Evolutionary conservation across 2,888 invertebrate species (phyloP).

Genomic region (Emmelina monodactyla): DNA sequence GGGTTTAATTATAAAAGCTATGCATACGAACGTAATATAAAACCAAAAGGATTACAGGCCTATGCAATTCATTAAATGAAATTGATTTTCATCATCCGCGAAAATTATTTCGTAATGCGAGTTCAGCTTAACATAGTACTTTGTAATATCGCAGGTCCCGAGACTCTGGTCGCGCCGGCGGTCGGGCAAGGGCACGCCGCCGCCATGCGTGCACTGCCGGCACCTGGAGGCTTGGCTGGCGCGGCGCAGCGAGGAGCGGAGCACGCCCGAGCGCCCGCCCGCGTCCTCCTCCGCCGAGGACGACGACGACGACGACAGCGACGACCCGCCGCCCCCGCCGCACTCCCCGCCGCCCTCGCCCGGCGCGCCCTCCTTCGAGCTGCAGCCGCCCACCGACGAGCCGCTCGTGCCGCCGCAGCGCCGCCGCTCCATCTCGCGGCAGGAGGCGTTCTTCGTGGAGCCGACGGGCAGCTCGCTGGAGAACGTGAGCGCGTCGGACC

Average conservation of each 20-base stretch:
- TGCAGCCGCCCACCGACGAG: conserved; percentile 59
- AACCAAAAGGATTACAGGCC: no score
- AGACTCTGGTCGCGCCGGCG: conserved; percentile 71
- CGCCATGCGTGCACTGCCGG: conserved; percentile 79
- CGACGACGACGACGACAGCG: conserved; percentile 59
- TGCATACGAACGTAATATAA: no score
- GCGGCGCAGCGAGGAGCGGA: conserved; percentile 49
- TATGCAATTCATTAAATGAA: no score
- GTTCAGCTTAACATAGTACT: no score
- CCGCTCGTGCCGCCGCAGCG: conserved; percentile 57
- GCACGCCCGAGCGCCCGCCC: conserved; percentile 41
- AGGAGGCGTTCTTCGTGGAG: conserved; percentile 83
- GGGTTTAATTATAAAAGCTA: no score
- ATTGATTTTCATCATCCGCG: no score
- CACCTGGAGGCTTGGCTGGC: conserved; percentile 78
- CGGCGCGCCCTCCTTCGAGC: conserved; percentile 65
- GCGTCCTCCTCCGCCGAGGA: conserved; percentile 53
- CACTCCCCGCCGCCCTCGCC: conserved; percentile 63
- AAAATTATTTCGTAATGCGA: no score
- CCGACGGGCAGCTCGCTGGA: conserved; percentile 76
- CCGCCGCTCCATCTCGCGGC: conserved; percentile 79
- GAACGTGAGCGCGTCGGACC: conserved; percentile 69
- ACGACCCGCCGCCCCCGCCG: conserved; percentile 50
- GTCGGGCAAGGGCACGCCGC: conserved; percentile 71
- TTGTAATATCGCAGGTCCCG: no score